A percentile compares a stretch with the other conserved stretches of the same genome.
phyloP scores from a whole-genome alignment of 2,113 vertebrate genomes.

The Nipponia nippon region DNA sequence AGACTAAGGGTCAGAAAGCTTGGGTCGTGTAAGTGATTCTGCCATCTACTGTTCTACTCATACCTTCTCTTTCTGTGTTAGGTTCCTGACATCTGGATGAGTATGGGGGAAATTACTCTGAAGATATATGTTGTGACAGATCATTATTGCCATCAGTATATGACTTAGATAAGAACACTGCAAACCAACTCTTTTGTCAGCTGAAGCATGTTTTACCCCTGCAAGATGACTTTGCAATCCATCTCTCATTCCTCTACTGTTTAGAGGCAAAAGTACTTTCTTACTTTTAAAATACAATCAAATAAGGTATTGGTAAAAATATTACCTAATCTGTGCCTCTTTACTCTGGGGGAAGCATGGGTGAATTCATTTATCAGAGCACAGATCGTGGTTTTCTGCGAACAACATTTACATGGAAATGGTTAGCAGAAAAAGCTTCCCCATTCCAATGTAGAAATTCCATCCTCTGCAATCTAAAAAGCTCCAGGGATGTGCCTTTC shows the following conservation, averaged over 20 bases:
- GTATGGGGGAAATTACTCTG: background rate
- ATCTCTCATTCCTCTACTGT: background rate
- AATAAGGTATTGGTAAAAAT: background rate
- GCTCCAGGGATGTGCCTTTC: background rate
- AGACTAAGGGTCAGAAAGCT: background rate
- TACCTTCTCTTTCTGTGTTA: background rate
- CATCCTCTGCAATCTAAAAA: background rate
- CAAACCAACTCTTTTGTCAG: background rate
- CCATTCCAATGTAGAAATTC: background rate
- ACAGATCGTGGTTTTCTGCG: background rate
- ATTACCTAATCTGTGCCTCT: background rate
- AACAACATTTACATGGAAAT: background rate
- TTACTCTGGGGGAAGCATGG: background rate
- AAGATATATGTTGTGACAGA: background rate
- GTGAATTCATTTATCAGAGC: background rate
- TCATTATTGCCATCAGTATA: background rate
- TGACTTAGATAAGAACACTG: background rate
- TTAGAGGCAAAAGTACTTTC: background rate
- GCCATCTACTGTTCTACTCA: background rate
- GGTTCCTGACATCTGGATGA: background rate
- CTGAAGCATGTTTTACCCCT: background rate
- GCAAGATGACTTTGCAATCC: background rate
- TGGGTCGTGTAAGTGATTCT: background rate
- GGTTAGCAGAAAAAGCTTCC: background rate
- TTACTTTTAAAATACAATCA: background rate